Evolutionary conservation across 2,113 vertebrate species (phyloP), one percentile per base, ranked within the genome.

Genomic region (Pundamilia nyererei): DNA sequence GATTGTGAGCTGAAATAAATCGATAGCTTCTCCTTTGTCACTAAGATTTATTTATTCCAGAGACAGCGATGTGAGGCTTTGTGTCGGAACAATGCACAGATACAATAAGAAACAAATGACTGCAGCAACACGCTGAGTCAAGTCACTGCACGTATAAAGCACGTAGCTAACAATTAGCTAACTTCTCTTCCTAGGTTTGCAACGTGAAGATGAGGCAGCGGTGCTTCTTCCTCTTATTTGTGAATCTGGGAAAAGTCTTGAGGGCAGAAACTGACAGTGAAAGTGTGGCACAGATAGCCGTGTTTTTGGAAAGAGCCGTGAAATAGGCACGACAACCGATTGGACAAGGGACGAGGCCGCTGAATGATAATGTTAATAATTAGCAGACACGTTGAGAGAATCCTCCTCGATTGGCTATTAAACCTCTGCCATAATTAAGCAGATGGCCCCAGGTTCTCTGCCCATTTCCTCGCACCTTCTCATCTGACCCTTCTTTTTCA

Each of bases 281-380:
- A 65, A 86, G 33, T 17, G 54, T 38, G 68, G 82, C 31, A 56
- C 77, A 90, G 58, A 75, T 79, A 84, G 62, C 33, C 17, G 49
- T 24, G n/a, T 81, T 84, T 82, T 81, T 80, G 81, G 90, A 77
- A 72, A 79, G 86, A 92, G 83, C 90, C 94, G 90, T 94, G 91
- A 94, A 95, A 92, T 90, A 91, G 79, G 87, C 94, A 87, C 92
- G 92, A 75, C 94, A 94, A 95, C 95, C 94, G 87, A 93, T 94
- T 93, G 88, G 92, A 95, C 88, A 90, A 26, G 91, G 92, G 91
- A 95, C 84, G 80, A 93, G 92, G 53, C 83, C 79, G 88, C 55
- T 87, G 91, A 94, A 94, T 89, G 94, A 95, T 95, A 93, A 94
- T 86, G 90, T 86, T 90, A 90, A 93, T 95, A 95, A 96, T 96